Percentiles rank a stretch among this genome's conserved stretches.
Evolutionary conservation across 2,888 invertebrate genomes (phyloP).

Genomic region (Cistogaster globosa): DNA sequence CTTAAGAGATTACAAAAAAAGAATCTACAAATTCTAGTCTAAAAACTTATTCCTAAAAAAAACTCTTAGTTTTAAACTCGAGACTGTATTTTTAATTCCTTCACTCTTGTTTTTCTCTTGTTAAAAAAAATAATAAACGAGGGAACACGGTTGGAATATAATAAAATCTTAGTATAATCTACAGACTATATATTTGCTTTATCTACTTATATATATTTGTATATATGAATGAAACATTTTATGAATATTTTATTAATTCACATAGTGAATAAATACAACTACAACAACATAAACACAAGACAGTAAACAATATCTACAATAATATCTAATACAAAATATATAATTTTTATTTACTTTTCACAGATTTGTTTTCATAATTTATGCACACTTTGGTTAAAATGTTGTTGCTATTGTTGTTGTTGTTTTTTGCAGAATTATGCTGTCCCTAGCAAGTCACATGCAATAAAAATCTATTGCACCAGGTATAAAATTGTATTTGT

Average conservation of each 20-base stretch:
- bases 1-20: not conserved
- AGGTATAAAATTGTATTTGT: slow-evolving; percentile 38
- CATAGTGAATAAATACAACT: slow-evolving; percentile 16
- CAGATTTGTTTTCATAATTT: slow-evolving; percentile 68
- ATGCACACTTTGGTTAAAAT: slow-evolving; percentile 58
- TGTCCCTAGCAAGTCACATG: not conserved
- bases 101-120: not conserved
- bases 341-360: slow-evolving; percentile 55
- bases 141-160: slow-evolving; percentile 6
- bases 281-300: slow-evolving; percentile 20
- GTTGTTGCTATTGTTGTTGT: slow-evolving; percentile 9
- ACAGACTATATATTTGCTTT: slow-evolving; percentile 22
- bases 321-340: slow-evolving; percentile 44
- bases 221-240: slow-evolving; percentile 38
- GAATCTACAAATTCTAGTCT: not conserved
- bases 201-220: not conserved
- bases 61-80: not conserved
- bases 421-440: slow-evolving; percentile 42
- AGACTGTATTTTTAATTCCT: slow-evolving; percentile 4
- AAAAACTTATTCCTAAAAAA: not conserved
- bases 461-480: slow-evolving; percentile 51
- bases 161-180: slow-evolving; percentile 40
- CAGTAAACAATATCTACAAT: slow-evolving; percentile 25
- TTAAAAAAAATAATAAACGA: not conserved
- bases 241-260: slow-evolving; percentile 63